Conservation (phyloP, 2,888 invertebrate species). For the Sthenelais limicola region DNA sequence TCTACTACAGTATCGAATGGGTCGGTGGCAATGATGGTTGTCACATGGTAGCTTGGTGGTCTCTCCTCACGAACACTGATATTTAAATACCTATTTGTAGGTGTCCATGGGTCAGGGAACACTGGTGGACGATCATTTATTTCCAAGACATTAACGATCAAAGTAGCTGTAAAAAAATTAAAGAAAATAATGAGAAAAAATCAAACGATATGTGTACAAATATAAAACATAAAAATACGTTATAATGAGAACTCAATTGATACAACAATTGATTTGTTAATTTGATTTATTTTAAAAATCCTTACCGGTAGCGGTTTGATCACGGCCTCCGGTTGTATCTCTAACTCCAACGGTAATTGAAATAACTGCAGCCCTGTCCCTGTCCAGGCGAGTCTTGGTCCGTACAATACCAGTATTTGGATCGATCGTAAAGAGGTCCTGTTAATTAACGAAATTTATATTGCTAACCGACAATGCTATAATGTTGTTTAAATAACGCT, state of each 20-base stretch:
- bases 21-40: conserved; percentile 63
- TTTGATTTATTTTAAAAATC: not conserved
- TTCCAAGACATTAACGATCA: conserved; percentile 78
- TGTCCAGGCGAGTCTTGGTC: conserved; percentile 81
- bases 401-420: conserved; percentile 83
- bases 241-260: too few species aligned
- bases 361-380: conserved; percentile 85
- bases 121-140: conserved; percentile 77
- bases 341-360: conserved; percentile 81
- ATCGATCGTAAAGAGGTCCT: conserved; percentile 84
- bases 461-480: too few species aligned
- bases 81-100: conserved; percentile 75
- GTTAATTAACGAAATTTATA: too few species aligned
- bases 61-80: conserved; percentile 61
- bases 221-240: not conserved
- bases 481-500: too few species aligned
- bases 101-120: conserved; percentile 83
- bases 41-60: conserved; percentile 58
- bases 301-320: conserved; percentile 84
- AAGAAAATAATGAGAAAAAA: too few species aligned
- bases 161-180: conserved; percentile 74
- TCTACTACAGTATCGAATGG: conserved; percentile 57
- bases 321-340: conserved; percentile 84
- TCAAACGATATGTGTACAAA: not conserved
- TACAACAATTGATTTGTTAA: too few species aligned